Evolutionary conservation across 2,797 vertebrate species (phyloP).

Genomic region (Typhlichthys subterraneus): DNA sequence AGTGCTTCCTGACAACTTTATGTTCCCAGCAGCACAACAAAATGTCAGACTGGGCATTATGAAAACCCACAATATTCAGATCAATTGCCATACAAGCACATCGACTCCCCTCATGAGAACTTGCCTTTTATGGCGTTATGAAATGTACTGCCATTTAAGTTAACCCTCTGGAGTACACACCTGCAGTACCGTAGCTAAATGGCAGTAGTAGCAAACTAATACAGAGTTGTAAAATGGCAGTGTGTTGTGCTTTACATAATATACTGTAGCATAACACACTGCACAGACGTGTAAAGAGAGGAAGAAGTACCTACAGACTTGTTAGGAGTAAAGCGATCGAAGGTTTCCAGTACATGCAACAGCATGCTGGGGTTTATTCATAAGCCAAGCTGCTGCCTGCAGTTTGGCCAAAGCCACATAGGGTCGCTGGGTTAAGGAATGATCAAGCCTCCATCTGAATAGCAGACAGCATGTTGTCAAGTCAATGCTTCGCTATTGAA

Average conservation of each 20-base stretch:
- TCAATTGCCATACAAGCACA: slow-evolving; percentile 49
- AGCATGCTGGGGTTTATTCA: slow-evolving; percentile 68
- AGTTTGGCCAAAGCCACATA: slow-evolving; percentile 67
- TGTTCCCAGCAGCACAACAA: slow-evolving; percentile 59
- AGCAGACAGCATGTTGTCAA: slow-evolving; percentile 67
- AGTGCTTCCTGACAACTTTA: slow-evolving; percentile 47
- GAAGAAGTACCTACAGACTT: neutral
- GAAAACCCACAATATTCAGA: slow-evolving; percentile 68
- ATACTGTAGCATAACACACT: too few species aligned
- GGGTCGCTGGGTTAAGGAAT: slow-evolving; percentile 62
- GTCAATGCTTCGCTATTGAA: slow-evolving; percentile 72
- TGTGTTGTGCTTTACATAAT: slow-evolving; percentile 16
- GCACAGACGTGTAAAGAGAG: too few species aligned
- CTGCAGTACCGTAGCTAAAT: slow-evolving; percentile 28
- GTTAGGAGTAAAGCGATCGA: slow-evolving; percentile 45
- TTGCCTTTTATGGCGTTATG: slow-evolving; percentile 42
- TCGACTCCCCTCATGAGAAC: slow-evolving; percentile 38
- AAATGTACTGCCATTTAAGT: slow-evolving; percentile 38
- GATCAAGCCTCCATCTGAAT: slow-evolving; percentile 65
- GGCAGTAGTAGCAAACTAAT: neutral
- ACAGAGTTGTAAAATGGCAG: slow-evolving; percentile 15
- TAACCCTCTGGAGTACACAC: slow-evolving; percentile 35
- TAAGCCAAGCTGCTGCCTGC: slow-evolving; percentile 71
- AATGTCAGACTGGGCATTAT: slow-evolving; percentile 69
- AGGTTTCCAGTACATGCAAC: slow-evolving; percentile 41